Percentiles rank a stretch among this genome's conserved stretches.
Evolutionary conservation across 2,797 vertebrate genomes (phyloP).

Genomic region (Notolepis coatsorum): DNA sequence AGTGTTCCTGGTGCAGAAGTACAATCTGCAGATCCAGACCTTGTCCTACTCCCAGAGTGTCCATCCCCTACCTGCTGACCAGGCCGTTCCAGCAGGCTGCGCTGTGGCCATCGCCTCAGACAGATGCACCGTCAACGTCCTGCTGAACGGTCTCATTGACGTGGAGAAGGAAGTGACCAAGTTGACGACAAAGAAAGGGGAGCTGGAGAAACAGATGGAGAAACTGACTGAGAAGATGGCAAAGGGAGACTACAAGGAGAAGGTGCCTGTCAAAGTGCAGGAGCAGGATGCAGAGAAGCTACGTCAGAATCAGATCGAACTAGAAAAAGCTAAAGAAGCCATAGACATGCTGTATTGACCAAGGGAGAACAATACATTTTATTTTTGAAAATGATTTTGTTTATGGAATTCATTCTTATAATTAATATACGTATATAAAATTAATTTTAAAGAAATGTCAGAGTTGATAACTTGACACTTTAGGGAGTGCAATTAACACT

Average conservation of each 20-base stretch:
- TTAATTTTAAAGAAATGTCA: too few relatives aligned
- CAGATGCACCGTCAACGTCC: slow-evolving; percentile 89
- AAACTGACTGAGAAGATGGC: slow-evolving; percentile 85
- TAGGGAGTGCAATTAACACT: too few relatives aligned
- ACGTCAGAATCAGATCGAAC: slow-evolving; percentile 87
- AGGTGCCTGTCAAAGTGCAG: slow-evolving; percentile 90
- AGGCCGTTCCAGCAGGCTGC: slow-evolving; percentile 84
- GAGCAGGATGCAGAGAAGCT: slow-evolving; percentile 90
- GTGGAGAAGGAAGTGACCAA: slow-evolving; percentile 88
- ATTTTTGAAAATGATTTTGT: too few relatives aligned
- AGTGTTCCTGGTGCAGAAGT: slow-evolving; percentile 71
- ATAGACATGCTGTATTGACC: too few relatives aligned
- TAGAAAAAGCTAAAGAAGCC: slow-evolving; percentile 90
- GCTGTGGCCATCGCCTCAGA: slow-evolving; percentile 92
- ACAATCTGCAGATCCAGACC: slow-evolving; percentile 86
- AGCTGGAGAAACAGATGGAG: slow-evolving; percentile 86
- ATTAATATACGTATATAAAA: too few relatives aligned
- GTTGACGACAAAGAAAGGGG: slow-evolving; percentile 79
- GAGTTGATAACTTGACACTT: too few relatives aligned
- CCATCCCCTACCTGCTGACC: slow-evolving; percentile 73
- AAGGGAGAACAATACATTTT: too few relatives aligned
- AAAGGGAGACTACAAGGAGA: slow-evolving; percentile 84
- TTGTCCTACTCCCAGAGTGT: slow-evolving; percentile 87
- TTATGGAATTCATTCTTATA: too few relatives aligned
- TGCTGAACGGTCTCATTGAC: slow-evolving; percentile 93